Percentiles rank a stretch among this genome's conserved stretches.
phyloP scores from a whole-genome alignment of 2,888 invertebrate species.

The Slavum lentiscoides region DNA sequence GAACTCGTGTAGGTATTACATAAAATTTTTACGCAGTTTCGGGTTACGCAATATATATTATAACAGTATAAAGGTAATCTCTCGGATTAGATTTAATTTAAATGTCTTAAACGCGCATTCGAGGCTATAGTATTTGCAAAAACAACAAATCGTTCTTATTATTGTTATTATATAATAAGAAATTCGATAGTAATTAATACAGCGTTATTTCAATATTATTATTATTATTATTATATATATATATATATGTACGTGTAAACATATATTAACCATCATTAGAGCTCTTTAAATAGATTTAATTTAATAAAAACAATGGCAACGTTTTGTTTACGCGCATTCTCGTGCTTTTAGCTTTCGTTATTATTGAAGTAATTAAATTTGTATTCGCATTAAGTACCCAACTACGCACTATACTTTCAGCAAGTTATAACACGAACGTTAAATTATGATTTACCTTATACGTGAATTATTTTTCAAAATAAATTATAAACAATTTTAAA shows the following conservation, averaged over 20 bases:
- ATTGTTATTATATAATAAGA: background rate
- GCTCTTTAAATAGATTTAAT: background rate
- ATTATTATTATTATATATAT: background rate
- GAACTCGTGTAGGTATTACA: background rate
- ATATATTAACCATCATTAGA: background rate
- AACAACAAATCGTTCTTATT: background rate
- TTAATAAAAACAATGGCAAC: background rate
- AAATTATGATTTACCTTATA: too few species aligned
- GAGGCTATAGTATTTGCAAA: slow-evolving; percentile 6
- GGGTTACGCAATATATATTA: slow-evolving; percentile 3
- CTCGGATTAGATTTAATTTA: slow-evolving; percentile 24
- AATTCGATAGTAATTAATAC: background rate
- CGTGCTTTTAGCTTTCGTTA: too few species aligned
- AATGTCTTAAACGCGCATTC: slow-evolving; percentile 1
- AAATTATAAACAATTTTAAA: too few species aligned
- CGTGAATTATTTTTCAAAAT: too few species aligned
- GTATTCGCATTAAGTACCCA: too few species aligned
- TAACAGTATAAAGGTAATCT: slow-evolving; percentile 14
- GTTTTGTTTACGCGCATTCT: too few species aligned
- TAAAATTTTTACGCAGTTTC: slow-evolving; percentile 9
- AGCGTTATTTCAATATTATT: background rate
- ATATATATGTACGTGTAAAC: too few species aligned
- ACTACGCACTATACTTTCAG: too few species aligned
- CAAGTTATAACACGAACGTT: too few species aligned
- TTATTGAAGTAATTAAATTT: too few species aligned